A percentile compares a stretch with the other conserved stretches of the same genome.
Conservation (phyloP, 2,888 invertebrate genomes). For the Cephalotes varians region DNA sequence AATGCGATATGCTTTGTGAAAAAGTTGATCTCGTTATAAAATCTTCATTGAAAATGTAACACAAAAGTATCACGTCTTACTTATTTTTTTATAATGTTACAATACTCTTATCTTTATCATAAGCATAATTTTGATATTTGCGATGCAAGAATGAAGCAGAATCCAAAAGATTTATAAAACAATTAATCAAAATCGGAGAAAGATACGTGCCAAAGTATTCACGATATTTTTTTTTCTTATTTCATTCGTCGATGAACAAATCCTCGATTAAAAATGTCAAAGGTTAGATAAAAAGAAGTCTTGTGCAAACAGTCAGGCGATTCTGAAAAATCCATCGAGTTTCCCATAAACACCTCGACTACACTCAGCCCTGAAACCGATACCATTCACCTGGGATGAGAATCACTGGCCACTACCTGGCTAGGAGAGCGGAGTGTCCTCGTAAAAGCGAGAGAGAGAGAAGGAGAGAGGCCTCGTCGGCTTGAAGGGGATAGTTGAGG, state of each 20-base stretch:
- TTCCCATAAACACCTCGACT: neutral
- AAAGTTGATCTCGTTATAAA: neutral
- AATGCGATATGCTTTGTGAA: neutral
- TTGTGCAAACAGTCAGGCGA: neutral
- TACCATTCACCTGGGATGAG: conserved; percentile 56
- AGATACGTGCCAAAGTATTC: neutral
- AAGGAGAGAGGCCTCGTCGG: conserved; percentile 42
- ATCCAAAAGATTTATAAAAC: neutral
- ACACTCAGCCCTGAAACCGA: neutral
- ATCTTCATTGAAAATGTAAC: neutral
- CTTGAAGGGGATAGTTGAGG: conserved; percentile 69
- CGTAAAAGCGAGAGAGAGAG: conserved; percentile 62
- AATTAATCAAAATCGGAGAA: neutral
- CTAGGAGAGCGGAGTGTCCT: conserved; percentile 70
- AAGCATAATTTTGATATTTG: neutral
- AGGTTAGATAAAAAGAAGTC: neutral
- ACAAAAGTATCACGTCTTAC: neutral
- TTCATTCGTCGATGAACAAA: neutral
- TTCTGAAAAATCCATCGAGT: neutral
- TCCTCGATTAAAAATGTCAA: neutral
- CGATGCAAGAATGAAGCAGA: neutral
- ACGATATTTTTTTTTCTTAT: neutral
- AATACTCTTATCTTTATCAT: neutral
- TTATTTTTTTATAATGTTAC: neutral
- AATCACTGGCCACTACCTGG: conserved; percentile 70